Evolutionary conservation across 2,888 invertebrate species (phyloP).

Genomic region (Drosophila melanosoma): DNA sequence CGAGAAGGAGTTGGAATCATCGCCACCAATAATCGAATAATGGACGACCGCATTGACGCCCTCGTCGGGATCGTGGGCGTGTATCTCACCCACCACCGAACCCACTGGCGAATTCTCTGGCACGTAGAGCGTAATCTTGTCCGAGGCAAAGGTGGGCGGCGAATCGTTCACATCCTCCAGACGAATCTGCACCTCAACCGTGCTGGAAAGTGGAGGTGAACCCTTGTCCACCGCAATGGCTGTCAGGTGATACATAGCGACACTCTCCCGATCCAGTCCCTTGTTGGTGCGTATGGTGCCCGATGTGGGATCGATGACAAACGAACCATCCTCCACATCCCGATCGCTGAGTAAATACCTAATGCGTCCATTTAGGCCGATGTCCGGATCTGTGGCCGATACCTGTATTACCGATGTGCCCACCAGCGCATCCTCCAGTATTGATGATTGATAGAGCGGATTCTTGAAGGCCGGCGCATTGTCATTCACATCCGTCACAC

Average conservation of each 20-base stretch:
- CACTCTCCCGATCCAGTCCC: constrained; percentile 95
- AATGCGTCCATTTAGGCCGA: constrained; percentile 94
- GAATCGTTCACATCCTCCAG: constrained; percentile 96
- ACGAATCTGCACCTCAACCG: constrained; percentile 91
- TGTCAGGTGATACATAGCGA: constrained; percentile 92
- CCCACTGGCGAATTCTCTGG: constrained; percentile 98
- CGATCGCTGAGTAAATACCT: constrained; percentile 91
- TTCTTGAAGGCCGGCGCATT: constrained; percentile 95
- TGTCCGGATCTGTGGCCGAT: constrained; percentile 93
- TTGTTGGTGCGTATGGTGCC: constrained; percentile 96
- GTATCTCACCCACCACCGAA: constrained; percentile 95
- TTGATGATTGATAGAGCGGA: constrained; percentile 91
- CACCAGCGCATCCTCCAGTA: constrained; percentile 94
- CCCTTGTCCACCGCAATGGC: constrained; percentile 97
- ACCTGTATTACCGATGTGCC: constrained; percentile 92
- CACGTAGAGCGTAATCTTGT: constrained; percentile 94
- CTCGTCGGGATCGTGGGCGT: constrained; percentile 96
- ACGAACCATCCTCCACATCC: constrained; percentile 94
- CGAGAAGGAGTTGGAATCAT: constrained; percentile 94
- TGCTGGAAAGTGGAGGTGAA: constrained; percentile 90
- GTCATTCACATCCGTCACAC: constrained; percentile 98
- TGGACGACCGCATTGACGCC: constrained; percentile 96
- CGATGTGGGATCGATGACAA: constrained; percentile 95
- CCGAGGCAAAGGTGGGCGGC: constrained; percentile 94
- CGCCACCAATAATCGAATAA: constrained; percentile 97